phyloP scores from a whole-genome alignment of 1,140 invertebrate species.

The Drosophila subpulchrella region DNA sequence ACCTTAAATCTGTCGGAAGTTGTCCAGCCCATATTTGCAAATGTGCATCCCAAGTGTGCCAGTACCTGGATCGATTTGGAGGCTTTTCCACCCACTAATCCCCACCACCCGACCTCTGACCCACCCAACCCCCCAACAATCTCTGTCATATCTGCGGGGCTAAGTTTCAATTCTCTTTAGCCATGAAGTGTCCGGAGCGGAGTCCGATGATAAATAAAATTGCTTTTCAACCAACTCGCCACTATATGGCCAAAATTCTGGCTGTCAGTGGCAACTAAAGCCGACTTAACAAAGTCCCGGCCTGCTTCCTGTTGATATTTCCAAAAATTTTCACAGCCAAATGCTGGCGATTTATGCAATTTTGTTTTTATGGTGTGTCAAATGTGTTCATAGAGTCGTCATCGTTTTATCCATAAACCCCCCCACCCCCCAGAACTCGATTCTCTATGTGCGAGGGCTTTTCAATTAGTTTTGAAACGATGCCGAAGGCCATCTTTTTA shows the following conservation, averaged over 20 bases:
- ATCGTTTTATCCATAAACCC: background rate
- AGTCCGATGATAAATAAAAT: constrained; percentile 13
- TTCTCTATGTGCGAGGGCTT: constrained; percentile 43
- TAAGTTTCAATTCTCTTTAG: constrained; percentile 1
- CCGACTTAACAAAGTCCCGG: constrained; percentile 26
- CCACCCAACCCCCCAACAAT: background rate
- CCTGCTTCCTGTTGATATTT: constrained; percentile 27
- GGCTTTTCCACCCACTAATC: background rate
- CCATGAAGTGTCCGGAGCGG: background rate
- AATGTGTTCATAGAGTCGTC: constrained; percentile 5
- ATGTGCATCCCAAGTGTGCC: background rate
- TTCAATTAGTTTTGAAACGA: constrained; percentile 61
- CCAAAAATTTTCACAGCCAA: background rate
- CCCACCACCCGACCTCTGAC: too few species aligned
- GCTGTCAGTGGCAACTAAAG: constrained; percentile 36
- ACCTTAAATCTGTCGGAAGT: constrained; percentile 3
- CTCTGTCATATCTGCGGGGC: constrained; percentile 3
- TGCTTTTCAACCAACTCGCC: constrained; percentile 6
- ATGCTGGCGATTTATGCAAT: constrained; percentile 8
- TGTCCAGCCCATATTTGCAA: background rate
- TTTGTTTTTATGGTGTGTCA: constrained; percentile 30
- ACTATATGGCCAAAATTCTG: constrained; percentile 5
- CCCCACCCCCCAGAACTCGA: too few species aligned
- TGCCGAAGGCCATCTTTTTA: constrained; percentile 26
- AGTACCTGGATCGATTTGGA: background rate